A percentile compares a stretch with the other conserved stretches of the same genome.
These are phyloP conservation scores for Sphinx pinastri DNA, from an alignment of 2,888 invertebrate species.

Conservation along the genomic window DNA sequence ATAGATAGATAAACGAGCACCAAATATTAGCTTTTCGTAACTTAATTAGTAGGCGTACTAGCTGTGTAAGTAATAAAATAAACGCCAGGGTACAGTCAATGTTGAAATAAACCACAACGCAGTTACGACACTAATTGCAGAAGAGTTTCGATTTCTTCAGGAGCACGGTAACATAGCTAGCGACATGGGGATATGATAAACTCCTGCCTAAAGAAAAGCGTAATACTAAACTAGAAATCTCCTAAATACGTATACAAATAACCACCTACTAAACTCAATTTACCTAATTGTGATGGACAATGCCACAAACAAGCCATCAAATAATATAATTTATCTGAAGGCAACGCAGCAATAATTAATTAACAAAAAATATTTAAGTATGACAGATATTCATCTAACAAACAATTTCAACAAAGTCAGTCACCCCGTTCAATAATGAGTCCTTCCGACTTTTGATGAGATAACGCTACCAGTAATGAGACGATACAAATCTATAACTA, in stretches of 20 bases:
- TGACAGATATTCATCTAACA: no score
- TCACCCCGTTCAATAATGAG: neutral
- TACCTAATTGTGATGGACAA: neutral
- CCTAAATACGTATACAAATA: no score
- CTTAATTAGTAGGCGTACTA: neutral
- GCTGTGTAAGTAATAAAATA: neutral
- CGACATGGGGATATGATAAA: no score
- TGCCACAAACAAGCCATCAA: neutral
- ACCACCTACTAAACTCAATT: no score
- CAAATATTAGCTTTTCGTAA: neutral
- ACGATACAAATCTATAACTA: neutral
- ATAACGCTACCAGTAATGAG: neutral
- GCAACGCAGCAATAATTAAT: no score
- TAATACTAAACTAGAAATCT: no score
- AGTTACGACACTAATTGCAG: neutral
- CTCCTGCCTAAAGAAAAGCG: no score
- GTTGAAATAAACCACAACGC: neutral
- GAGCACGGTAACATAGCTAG: no score
- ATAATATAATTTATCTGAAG: neutral
- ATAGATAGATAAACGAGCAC: neutral
- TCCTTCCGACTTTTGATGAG: neutral
- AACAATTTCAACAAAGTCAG: neutral
- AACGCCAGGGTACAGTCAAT: neutral
- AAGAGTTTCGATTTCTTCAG: no score
- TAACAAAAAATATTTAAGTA: no score